Base-by-base conservation (phyloP, 2,113 vertebrate genomes). In the Cacatua alba region DNA sequence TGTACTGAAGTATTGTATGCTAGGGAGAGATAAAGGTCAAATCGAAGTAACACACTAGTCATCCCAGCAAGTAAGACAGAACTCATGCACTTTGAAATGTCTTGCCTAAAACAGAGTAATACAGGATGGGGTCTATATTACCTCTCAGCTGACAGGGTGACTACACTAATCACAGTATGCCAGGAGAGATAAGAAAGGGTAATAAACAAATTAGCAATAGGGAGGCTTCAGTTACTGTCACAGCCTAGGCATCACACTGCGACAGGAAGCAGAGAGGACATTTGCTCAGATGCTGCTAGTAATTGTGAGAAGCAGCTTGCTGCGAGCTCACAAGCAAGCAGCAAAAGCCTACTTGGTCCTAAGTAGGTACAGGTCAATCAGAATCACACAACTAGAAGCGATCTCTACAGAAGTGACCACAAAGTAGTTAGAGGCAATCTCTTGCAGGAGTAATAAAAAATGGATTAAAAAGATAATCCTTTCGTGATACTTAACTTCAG, bases 101-200 rank as follows among this genome's bases (percentile, higher is more conserved):
- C 28, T 71, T 59, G 67, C 37, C 71, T 39, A 63, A 48, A 52
- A 37, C 6, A 75, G 10, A 53, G 43, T 31, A 80, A 25, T 28
- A 21, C 1, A 49, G 48, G 19, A 19, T 5, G 63, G 10, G 31
- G 26, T 63, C 41, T 44, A 0, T 63, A 19, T 15, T 5, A 20
- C 26, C 17, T 51, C 76, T 23, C 55, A 59, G 57, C 13, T 44
- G 24, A 44, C 26, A n/a, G 28, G 9, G 43, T 0, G 1, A 9
- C 35, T n/a, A 12, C 53, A 41, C 12, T 17, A 65, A 65, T 11
- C 11, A 6, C 59, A 68, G 5, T 3, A 51, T 1, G 14, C 33
- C 60, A 88, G 55, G 26, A 67, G 26, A 74, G 19, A 60, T 19
- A 35, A 78, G 39, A 51, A 71, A 71, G 26, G 17, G 23, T 12